phyloP scores from a whole-genome alignment of 2,797 vertebrate species.

The Austrolebias charrua region DNA sequence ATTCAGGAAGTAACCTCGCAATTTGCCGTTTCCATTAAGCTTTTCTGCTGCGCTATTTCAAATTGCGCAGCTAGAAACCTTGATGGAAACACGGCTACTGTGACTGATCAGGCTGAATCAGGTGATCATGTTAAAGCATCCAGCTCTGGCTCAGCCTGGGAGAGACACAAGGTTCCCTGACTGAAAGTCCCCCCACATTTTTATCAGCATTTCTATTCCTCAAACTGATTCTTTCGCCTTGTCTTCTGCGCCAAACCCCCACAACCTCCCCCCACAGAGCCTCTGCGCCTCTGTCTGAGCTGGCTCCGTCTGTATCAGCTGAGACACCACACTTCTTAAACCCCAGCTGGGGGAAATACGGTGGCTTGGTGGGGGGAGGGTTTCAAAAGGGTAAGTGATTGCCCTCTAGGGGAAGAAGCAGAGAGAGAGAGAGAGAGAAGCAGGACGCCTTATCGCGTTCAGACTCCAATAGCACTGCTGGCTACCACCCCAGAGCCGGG shows the following conservation, averaged over 20 bases:
- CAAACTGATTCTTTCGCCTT: constrained; percentile 33
- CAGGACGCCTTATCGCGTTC: constrained; percentile 76
- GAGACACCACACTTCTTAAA: constrained; percentile 74
- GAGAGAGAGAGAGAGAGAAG: constrained; percentile 48
- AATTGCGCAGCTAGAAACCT: no score
- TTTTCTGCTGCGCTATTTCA: no score
- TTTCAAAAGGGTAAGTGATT: constrained; percentile 83
- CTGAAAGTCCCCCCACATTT: constrained; percentile 2
- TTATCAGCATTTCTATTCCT: constrained; percentile 30
- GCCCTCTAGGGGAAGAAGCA: constrained; percentile 84
- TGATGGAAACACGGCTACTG: no score
- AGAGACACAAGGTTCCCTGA: constrained; percentile 27
- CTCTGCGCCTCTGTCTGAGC: constrained; percentile 25
- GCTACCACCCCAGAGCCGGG: constrained; percentile 68
- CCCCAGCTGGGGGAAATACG: constrained; percentile 72
- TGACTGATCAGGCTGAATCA: constrained; percentile 72
- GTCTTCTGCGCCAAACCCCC: constrained; percentile 22
- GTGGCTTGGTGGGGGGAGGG: constrained; percentile 75
- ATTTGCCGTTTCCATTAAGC: no score
- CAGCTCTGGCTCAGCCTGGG: constrained; percentile 67
- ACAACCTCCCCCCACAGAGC: constrained; percentile 16
- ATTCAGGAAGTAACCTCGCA: no score
- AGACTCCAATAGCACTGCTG: constrained; percentile 75
- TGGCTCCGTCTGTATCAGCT: constrained; percentile 60
- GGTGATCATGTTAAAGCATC: constrained; percentile 77